These are phyloP conservation scores for Drosophila phalerata DNA, from an alignment of 2,888 invertebrate species.

Conservation along the genomic window DNA sequence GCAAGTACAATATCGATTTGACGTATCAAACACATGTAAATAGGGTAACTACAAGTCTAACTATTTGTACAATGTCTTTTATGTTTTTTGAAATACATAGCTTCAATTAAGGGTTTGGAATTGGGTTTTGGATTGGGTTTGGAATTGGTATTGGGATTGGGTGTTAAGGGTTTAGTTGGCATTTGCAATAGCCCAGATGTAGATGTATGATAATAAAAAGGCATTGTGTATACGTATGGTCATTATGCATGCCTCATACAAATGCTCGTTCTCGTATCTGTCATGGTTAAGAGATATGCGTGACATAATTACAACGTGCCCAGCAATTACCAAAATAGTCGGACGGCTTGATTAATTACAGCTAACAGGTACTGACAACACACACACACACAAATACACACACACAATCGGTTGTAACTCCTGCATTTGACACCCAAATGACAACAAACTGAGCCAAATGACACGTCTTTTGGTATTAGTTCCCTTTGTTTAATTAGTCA, in stretches of 20 bases:
- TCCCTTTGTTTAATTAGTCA: constrained; percentile 29
- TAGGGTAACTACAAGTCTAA: background rate
- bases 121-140: too few species aligned
- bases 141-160: background rate
- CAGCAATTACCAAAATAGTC: constrained; percentile 60
- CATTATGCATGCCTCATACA: constrained; percentile 47
- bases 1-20: too few species aligned
- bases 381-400: background rate
- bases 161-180: background rate
- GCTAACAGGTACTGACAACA: constrained; percentile 46
- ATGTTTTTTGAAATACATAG: background rate
- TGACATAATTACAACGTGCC: constrained; percentile 58
- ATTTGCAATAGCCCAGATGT: constrained; percentile 51
- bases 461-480: constrained; percentile 29
- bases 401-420: constrained; percentile 9
- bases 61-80: background rate
- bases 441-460: constrained; percentile 15
- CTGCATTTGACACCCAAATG: constrained; percentile 52
- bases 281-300: constrained; percentile 43
- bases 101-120: background rate
- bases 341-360: constrained; percentile 63
- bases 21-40: too few species aligned
- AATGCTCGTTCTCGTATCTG: constrained; percentile 15
- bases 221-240: constrained; percentile 38
- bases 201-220: constrained; percentile 44